Evolutionary conservation across 2,797 vertebrate genomes (phyloP), one percentile per base, ranked within the genome.

Genomic region (Pseudochromis fuscus): DNA sequence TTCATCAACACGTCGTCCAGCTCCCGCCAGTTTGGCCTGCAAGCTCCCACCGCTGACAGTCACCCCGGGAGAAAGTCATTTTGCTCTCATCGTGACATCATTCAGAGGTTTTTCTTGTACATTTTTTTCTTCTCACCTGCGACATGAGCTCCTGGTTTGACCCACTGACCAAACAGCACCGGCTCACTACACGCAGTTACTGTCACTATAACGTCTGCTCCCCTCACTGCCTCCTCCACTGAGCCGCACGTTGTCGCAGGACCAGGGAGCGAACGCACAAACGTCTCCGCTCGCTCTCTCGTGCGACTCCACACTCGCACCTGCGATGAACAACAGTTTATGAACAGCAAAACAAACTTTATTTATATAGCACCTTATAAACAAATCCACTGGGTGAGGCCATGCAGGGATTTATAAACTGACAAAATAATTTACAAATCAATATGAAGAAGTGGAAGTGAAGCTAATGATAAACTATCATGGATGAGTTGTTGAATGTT

Each of bases 111-210:
- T 19, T 48, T 19, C 7, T n/a, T 42, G 2, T 19, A 2, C 12
- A 5, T 11, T 28, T n/a, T 4, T 27, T 42, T 37, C 5, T 27
- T 11, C 91, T 83, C 87, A 99, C 98, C 98, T 70, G 96, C 97
- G 69, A 99, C 86, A 7, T 99, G 98, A 45, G 97, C 97, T 46
- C 97, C 97, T 2, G 95, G 91, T 89, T 98, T 99, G 66, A 99
- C 95, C 98, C 98, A 99, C 53, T 86, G 91, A 6, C 97, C 97
- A 33, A 88, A 94, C 1, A 99, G 85, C 64, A 99, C 93, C 0
- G 98, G 97, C 23, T 96, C 79, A 7, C 92, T 96, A 7, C 95
- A 93, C 83, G 92, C 92, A 2, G 97, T 99, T 67, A 95, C 97
- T 0, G 97, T 98, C 21, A 99, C 77, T 37, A 99, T 96, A 35